Conservation (phyloP, 2,113 vertebrate genomes). For the Circaetus cinerascens region DNA sequence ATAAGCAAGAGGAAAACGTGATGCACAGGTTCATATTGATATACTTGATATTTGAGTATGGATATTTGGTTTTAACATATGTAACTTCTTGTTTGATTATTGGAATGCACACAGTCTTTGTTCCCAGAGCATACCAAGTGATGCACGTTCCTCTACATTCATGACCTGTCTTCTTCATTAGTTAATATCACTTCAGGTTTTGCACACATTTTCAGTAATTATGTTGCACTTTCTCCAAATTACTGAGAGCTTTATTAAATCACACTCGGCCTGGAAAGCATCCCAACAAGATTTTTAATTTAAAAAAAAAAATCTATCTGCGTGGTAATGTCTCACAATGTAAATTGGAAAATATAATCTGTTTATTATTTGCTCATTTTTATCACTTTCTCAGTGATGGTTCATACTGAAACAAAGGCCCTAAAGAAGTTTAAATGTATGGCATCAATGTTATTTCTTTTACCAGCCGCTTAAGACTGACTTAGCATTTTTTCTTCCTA, state of each 20-base stretch:
- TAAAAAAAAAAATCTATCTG: background rate
- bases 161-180: background rate
- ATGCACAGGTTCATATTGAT: background rate
- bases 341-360: background rate
- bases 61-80: background rate
- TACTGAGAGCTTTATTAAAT: background rate
- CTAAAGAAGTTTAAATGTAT: background rate
- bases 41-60: background rate
- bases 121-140: background rate
- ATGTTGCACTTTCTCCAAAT: background rate
- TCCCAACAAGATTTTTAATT: background rate
- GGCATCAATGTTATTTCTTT: background rate
- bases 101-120: background rate
- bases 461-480: background rate
- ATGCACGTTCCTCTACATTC: background rate
- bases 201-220: background rate
- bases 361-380: background rate
- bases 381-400: background rate
- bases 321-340: background rate
- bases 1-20: background rate
- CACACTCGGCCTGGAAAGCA: background rate
- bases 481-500: background rate
- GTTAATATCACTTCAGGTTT: background rate
- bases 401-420: background rate
- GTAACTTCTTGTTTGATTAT: background rate